Percentiles rank a stretch among this genome's conserved stretches.
These are phyloP conservation scores for Conomelus anceps DNA, from an alignment of 2,888 invertebrate genomes.

Conservation along the genomic window DNA sequence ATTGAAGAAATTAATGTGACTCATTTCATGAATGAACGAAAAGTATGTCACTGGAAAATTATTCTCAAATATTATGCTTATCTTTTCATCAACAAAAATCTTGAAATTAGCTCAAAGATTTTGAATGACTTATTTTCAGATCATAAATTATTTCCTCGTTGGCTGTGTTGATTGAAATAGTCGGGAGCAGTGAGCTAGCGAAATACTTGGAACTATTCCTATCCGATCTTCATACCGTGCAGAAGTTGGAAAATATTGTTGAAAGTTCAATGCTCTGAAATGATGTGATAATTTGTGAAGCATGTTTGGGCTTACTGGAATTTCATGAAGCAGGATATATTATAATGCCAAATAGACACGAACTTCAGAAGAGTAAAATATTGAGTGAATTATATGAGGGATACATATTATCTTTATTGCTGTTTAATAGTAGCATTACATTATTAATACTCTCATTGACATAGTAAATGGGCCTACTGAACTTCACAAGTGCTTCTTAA, in stretches of 20 bases:
- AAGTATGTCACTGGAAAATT: not conserved
- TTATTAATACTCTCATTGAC: no score
- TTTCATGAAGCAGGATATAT: not conserved
- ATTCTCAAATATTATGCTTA: no score
- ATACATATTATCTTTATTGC: not conserved
- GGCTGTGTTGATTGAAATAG: not conserved
- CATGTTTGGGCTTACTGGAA: not conserved
- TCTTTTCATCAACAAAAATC: not conserved
- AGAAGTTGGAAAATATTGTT: not conserved
- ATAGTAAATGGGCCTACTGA: no score
- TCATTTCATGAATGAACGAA: not conserved
- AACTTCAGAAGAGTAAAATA: not conserved
- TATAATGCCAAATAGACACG: not conserved
- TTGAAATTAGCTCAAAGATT: not conserved
- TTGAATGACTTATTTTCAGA: not conserved
- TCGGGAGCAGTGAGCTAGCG: not conserved
- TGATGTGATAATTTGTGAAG: not conserved
- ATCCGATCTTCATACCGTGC: not conserved
- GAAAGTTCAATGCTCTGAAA: not conserved
- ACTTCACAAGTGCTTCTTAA: no score
- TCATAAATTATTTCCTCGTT: not conserved
- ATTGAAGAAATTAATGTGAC: no score
- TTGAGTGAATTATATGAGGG: not conserved
- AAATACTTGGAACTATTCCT: not conserved
- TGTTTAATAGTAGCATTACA: not conserved